These are phyloP conservation scores for Epinephelus fuscoguttatus DNA, from an alignment of 2,113 vertebrate genomes.

Conservation along the genomic window DNA sequence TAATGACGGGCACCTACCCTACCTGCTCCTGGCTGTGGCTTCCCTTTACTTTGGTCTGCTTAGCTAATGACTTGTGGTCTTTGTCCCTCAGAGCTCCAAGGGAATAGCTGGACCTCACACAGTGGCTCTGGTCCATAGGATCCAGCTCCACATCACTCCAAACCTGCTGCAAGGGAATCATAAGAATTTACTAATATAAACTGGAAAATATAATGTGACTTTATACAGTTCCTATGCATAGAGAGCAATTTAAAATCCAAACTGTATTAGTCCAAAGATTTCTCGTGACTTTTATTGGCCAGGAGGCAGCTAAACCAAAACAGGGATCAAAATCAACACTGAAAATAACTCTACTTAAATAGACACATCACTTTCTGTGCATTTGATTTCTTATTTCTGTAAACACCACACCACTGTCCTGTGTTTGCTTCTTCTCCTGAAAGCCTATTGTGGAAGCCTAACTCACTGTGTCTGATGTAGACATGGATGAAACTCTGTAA, in stretches of 20 bases:
- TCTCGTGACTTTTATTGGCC: not conserved
- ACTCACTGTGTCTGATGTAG: constrained; percentile 82
- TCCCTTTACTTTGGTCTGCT: constrained; percentile 46
- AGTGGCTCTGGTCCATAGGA: constrained; percentile 43
- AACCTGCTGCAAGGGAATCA: constrained; percentile 56
- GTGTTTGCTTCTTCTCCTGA: not conserved
- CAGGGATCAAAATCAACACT: not conserved
- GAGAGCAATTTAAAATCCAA: not conserved
- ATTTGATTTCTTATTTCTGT: not conserved
- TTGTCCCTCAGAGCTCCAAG: constrained; percentile 58
- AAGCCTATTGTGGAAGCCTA: not conserved
- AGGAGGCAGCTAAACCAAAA: not conserved
- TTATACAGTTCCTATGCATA: not conserved
- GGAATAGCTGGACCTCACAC: constrained; percentile 62
- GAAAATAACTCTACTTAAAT: not conserved
- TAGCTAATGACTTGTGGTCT: constrained; percentile 39
- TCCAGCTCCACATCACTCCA: constrained; percentile 84
- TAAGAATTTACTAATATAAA: no score
- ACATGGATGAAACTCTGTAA: constrained; percentile 76
- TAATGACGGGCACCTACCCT: constrained; percentile 42
- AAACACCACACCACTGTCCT: not conserved
- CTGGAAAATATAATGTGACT: not conserved
- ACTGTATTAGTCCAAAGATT: not conserved
- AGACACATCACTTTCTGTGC: not conserved
- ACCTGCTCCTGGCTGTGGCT: constrained; percentile 65